Evolutionary conservation across 2,113 vertebrate species (phyloP).

Genomic region (Elaphurus davidianus): DNA sequence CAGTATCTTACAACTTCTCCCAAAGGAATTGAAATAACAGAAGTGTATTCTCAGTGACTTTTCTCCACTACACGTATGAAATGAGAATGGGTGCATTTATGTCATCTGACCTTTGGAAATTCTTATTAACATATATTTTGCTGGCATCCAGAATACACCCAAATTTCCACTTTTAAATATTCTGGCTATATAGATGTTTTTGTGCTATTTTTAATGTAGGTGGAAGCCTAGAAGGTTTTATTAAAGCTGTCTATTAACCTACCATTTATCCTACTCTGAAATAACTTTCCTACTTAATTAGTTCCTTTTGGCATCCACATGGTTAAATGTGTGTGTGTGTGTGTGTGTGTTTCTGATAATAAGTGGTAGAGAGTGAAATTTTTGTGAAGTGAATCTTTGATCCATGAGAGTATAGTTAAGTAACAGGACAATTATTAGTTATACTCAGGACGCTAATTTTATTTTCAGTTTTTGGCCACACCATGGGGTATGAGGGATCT

Average conservation of each 20-base stretch:
- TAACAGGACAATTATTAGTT: background rate
- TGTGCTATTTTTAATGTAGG: background rate
- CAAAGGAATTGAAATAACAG: background rate
- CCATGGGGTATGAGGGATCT: background rate
- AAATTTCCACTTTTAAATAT: constrained; percentile 6
- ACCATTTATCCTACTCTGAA: background rate
- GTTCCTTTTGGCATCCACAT: background rate
- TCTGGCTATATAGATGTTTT: background rate
- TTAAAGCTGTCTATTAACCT: constrained; percentile 18
- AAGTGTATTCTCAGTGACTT: background rate
- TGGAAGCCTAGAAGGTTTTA: background rate
- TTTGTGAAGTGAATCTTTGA: background rate
- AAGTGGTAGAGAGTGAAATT: background rate
- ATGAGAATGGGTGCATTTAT: background rate
- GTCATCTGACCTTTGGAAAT: background rate
- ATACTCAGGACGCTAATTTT: background rate
- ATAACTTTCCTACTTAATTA: background rate
- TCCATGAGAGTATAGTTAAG: background rate
- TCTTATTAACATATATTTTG: background rate
- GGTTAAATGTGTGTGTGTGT: background rate
- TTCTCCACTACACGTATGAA: background rate
- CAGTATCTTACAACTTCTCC: background rate
- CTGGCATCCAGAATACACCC: background rate
- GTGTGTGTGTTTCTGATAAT: background rate
- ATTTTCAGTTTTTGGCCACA: background rate